Conservation (phyloP, 1,140 invertebrate species). For the Drosophila ogumai region DNA sequence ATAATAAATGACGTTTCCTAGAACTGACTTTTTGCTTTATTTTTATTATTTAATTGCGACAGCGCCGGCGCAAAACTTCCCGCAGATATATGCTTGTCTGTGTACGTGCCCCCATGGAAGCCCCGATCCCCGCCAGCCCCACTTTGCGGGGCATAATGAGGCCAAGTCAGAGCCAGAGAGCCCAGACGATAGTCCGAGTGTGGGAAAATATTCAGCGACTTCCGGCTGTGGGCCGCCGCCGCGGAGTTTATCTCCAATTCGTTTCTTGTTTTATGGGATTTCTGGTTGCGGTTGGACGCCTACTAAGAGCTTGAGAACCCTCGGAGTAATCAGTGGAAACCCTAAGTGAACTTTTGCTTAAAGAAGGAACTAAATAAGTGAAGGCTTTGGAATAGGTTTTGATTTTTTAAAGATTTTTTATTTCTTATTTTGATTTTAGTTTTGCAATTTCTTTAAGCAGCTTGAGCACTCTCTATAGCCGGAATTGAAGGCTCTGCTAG, state of each 20-base stretch:
- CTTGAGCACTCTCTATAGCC: constrained; percentile 29
- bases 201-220: constrained; percentile 80
- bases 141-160: constrained; percentile 65
- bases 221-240: constrained; percentile 66
- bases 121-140: constrained; percentile 6
- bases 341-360: background rate
- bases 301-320: constrained; percentile 46
- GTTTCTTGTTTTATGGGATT: constrained; percentile 42
- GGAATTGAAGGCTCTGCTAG: constrained; percentile 25
- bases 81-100: constrained; percentile 31
- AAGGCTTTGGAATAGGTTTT: constrained; percentile 1
- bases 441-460: background rate
- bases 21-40: constrained; percentile 71
- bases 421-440: constrained; percentile 27
- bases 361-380: constrained; percentile 18
- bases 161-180: constrained; percentile 41
- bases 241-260: constrained; percentile 50
- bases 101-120: constrained; percentile 22
- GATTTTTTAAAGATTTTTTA: background rate
- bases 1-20: constrained; percentile 82
- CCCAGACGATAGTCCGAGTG: constrained; percentile 51
- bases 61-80: constrained; percentile 73
- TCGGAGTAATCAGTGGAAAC: constrained; percentile 18
- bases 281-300: constrained; percentile 37
- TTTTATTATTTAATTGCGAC: constrained; percentile 81